Percentiles rank a stretch among this genome's conserved stretches.
phyloP scores from a whole-genome alignment of 2,113 vertebrate genomes.

The Eublepharis macularius region DNA sequence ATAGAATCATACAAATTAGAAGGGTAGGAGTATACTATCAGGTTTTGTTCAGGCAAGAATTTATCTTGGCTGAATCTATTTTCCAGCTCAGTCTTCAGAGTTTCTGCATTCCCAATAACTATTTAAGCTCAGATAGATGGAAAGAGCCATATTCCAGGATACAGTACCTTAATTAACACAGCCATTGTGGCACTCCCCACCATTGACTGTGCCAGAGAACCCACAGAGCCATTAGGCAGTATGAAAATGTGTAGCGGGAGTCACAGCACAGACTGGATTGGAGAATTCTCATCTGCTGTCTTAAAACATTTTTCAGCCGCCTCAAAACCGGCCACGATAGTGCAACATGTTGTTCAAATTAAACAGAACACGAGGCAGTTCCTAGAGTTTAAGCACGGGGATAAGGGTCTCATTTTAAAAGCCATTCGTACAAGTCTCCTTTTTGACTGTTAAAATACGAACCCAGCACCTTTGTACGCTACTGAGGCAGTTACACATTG shows the following conservation, averaged over 20 bases:
- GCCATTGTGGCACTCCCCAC: neutral
- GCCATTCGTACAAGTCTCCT: too few species aligned
- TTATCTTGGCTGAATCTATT: neutral
- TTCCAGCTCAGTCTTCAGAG: neutral
- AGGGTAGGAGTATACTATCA: slow-evolving; percentile 16
- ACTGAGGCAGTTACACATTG: too few species aligned
- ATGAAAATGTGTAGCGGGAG: neutral
- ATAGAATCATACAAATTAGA: slow-evolving; percentile 43
- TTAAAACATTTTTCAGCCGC: neutral
- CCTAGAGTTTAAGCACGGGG: too few species aligned
- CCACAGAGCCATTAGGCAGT: neutral
- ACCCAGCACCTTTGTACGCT: too few species aligned
- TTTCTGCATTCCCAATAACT: neutral
- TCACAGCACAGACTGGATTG: neutral
- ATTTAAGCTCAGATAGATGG: neutral
- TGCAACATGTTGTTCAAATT: neutral
- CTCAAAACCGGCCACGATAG: neutral
- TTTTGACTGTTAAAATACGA: too few species aligned
- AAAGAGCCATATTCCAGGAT: neutral
- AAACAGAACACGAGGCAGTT: too few species aligned
- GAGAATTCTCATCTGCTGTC: neutral
- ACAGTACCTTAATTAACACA: neutral
- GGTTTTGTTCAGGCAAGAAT: neutral
- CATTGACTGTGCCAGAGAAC: neutral
- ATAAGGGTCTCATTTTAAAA: too few species aligned